A percentile compares a stretch with the other conserved stretches of the same genome.
Evolutionary conservation across 2,888 invertebrate genomes (phyloP).

Genomic region (Mechanitis mazaeus): DNA sequence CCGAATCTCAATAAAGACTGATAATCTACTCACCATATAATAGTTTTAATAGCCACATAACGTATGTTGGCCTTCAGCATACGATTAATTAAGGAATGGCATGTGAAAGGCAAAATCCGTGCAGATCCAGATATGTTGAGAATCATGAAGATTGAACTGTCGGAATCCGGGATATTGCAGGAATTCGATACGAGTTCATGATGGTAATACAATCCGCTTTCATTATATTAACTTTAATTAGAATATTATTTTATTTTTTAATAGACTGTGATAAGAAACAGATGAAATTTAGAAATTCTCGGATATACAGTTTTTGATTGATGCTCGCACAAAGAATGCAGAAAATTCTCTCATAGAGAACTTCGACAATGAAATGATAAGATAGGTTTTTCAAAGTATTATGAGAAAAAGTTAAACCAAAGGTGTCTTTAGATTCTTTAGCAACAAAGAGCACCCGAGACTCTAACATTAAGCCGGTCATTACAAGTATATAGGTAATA

Average conservation of each 20-base stretch:
- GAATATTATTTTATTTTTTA: neutral
- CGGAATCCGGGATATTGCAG: slow-evolving; percentile 5
- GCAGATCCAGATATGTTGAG: neutral
- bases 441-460: neutral
- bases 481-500: slow-evolving; percentile 1
- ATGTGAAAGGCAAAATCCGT: slow-evolving; percentile 3
- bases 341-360: too few relatives aligned
- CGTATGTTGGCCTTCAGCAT: neutral
- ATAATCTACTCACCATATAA: too few relatives aligned
- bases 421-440: too few relatives aligned
- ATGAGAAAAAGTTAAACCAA: too few relatives aligned
- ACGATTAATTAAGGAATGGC: slow-evolving; percentile 3
- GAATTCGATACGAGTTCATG: neutral
- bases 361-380: too few relatives aligned
- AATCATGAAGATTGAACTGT: slow-evolving; percentile 1
- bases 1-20: too few relatives aligned
- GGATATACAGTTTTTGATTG: too few relatives aligned
- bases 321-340: too few relatives aligned
- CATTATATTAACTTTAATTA: neutral
- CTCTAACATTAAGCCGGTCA: neutral
- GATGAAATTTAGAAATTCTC: too few relatives aligned
- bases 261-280: too few relatives aligned
- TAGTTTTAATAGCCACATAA: too few relatives aligned
- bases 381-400: neutral
- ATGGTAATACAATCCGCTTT: neutral